phyloP scores from a whole-genome alignment of 2,113 vertebrate species.

The Philantomba maxwellii region DNA sequence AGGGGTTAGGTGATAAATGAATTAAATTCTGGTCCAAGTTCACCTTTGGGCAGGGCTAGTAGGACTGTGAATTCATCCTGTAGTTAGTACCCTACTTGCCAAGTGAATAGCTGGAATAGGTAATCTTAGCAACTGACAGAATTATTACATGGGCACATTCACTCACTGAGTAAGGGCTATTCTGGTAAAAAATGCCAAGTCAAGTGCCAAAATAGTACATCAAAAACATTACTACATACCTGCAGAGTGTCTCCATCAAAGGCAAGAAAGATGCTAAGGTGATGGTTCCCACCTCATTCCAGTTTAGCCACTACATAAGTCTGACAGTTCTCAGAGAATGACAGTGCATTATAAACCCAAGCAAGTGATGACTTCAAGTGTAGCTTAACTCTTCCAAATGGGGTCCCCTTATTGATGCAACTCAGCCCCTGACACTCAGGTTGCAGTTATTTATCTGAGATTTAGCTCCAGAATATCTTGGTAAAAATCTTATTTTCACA shows the following conservation, averaged over 20 bases:
- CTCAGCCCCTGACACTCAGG: neutral
- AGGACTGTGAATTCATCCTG: neutral
- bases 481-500: neutral
- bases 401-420: neutral
- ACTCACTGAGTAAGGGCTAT: neutral
- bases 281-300: neutral
- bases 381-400: neutral
- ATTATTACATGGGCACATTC: neutral
- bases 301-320: neutral
- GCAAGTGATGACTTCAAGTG: neutral
- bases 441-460: neutral
- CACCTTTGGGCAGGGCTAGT: neutral
- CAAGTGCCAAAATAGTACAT: neutral
- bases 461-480: neutral
- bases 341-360: neutral
- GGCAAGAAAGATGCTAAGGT: neutral
- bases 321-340: neutral
- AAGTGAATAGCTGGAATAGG: neutral
- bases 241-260: neutral
- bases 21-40: neutral
- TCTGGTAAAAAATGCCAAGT: neutral
- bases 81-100: neutral
- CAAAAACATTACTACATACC: neutral
- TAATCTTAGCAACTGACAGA: neutral
- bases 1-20: neutral